phyloP scores from a whole-genome alignment of 2,113 vertebrate genomes.

The Dasyornis broadbenti region DNA sequence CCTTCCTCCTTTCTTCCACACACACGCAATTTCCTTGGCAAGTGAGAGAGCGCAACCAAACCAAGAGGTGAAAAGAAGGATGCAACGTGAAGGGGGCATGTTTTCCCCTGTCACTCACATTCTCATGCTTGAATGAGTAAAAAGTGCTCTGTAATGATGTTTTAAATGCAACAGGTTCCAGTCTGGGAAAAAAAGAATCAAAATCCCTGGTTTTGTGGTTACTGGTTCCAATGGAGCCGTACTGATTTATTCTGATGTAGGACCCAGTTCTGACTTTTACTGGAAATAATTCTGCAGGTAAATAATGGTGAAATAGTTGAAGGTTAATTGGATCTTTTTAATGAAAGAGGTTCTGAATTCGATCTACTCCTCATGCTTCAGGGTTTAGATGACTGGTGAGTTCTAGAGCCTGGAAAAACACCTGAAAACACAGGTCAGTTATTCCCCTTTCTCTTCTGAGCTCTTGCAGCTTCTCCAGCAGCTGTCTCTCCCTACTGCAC shows the following conservation, averaged over 20 bases:
- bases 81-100: slow-evolving; percentile 8
- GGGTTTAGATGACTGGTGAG: not conserved
- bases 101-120: slow-evolving; percentile 46
- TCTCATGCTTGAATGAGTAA: slow-evolving; percentile 4
- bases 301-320: not conserved
- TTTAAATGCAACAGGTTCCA: not conserved
- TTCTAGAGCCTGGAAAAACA: not conserved
- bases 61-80: slow-evolving; percentile 23
- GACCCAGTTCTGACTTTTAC: not conserved
- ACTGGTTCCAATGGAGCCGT: not conserved
- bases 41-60: not conserved
- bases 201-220: not conserved
- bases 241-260: not conserved
- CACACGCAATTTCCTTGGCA: slow-evolving; percentile 27
- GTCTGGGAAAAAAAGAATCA: not conserved
- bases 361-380: not conserved
- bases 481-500: not conserved
- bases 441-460: not conserved
- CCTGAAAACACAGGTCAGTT: not conserved
- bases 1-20: slow-evolving; percentile 26
- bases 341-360: not conserved
- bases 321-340: not conserved
- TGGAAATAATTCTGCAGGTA: not conserved
- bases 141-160: not conserved
- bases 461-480: not conserved